Evolutionary conservation across 2,888 invertebrate species (phyloP).

Genomic region (Synanthedon myopaeformis): DNA sequence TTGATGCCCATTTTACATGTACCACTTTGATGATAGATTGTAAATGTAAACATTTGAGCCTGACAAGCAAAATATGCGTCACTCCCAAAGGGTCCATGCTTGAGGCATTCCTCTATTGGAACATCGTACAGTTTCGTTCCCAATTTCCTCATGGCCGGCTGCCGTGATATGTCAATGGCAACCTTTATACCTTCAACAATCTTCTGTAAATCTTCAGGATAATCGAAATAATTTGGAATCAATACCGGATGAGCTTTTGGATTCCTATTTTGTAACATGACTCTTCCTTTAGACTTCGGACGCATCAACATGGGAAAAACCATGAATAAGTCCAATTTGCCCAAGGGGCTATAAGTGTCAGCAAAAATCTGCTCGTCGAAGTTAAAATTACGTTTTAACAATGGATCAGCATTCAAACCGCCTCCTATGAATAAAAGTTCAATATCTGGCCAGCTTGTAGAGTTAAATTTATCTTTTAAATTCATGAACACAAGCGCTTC

Average conservation of each 20-base stretch:
- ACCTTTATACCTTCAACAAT: slow-evolving; percentile 74
- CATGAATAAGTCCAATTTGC: slow-evolving; percentile 53
- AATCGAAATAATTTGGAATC: slow-evolving; percentile 82
- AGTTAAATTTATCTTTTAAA: slow-evolving; percentile 66
- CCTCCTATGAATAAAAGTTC: slow-evolving; percentile 73
- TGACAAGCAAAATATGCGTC: slow-evolving; percentile 79
- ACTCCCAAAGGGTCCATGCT: slow-evolving; percentile 67
- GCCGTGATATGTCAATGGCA: slow-evolving; percentile 67
- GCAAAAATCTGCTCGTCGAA: slow-evolving; percentile 56
- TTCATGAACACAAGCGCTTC: slow-evolving; percentile 76
- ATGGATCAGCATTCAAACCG: slow-evolving; percentile 59
- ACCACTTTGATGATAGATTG: slow-evolving; percentile 77
- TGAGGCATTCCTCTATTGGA: slow-evolving; percentile 72
- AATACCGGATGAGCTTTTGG: slow-evolving; percentile 80
- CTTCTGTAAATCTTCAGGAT: slow-evolving; percentile 72
- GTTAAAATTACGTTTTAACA: slow-evolving; percentile 63
- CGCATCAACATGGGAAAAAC: slow-evolving; percentile 79
- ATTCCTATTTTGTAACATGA: slow-evolving; percentile 76
- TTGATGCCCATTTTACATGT: slow-evolving; percentile 76
- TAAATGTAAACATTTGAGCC: slow-evolving; percentile 74
- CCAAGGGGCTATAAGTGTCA: slow-evolving; percentile 47
- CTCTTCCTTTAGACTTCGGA: slow-evolving; percentile 77
- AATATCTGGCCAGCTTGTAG: slow-evolving; percentile 73
- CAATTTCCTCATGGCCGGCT: slow-evolving; percentile 68
- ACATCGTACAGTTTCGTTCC: slow-evolving; percentile 71